These are phyloP conservation scores for Mesoclemmys tuberculata DNA, from an alignment of 2,113 vertebrate species.

Conservation along the genomic window DNA sequence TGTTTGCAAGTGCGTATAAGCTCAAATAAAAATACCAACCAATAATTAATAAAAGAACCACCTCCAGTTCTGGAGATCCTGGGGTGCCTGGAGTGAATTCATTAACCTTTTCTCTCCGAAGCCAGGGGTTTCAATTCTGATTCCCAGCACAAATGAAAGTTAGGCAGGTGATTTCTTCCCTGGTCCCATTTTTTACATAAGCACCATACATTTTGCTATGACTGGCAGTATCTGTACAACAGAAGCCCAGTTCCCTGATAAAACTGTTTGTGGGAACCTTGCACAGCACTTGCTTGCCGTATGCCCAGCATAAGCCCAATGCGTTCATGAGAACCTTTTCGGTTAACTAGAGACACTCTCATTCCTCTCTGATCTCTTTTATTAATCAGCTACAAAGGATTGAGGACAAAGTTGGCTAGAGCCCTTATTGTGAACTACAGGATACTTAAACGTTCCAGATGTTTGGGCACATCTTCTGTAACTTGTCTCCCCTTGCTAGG, in stretches of 20 bases:
- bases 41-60: neutral
- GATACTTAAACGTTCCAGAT: neutral
- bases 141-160: neutral
- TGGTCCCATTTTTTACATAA: neutral
- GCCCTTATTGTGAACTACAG: neutral
- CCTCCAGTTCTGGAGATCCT: neutral
- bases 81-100: neutral
- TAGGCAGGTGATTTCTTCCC: neutral
- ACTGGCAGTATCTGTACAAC: neutral
- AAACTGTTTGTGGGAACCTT: neutral
- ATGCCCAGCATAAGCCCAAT: neutral
- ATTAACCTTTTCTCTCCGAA: neutral
- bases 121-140: neutral
- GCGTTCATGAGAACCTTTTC: neutral
- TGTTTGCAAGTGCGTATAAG: neutral
- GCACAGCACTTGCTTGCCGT: neutral
- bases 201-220: neutral
- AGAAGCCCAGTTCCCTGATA: neutral
- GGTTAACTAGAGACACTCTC: neutral
- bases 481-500: neutral
- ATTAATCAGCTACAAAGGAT: neutral
- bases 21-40: neutral
- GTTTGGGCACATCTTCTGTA: neutral
- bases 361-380: neutral
- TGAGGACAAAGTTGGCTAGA: neutral